Evolutionary conservation across 2,113 vertebrate genomes (phyloP).

Genomic region (Carollia perspicillata): DNA sequence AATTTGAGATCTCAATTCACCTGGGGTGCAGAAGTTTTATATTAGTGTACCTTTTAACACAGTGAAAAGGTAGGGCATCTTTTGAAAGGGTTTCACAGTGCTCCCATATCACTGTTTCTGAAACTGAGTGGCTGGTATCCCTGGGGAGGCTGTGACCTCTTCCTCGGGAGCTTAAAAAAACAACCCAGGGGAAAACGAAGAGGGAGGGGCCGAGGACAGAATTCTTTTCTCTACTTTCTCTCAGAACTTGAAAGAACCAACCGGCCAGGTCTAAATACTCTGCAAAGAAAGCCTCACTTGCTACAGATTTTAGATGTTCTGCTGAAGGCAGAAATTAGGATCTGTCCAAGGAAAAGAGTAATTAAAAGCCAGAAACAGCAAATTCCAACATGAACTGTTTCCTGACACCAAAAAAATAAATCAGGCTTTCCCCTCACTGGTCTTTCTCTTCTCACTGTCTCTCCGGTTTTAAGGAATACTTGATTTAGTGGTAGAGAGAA

Average conservation of each 20-base stretch:
- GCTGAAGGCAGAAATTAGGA: slow-evolving; percentile 55
- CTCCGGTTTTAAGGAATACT: slow-evolving; percentile 3
- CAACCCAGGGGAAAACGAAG: neutral
- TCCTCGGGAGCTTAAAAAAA: neutral
- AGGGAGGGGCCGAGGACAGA: slow-evolving; percentile 4
- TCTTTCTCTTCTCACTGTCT: neutral
- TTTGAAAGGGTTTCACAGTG: neutral
- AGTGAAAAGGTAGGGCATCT: neutral
- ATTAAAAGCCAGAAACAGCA: slow-evolving; percentile 49
- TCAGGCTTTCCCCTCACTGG: neutral
- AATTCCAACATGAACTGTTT: slow-evolving; percentile 17
- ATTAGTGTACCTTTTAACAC: neutral
- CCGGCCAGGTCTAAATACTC: slow-evolving; percentile 52
- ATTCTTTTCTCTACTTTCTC: slow-evolving; percentile 34
- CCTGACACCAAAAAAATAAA: neutral
- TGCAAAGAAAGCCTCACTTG: slow-evolving; percentile 43
- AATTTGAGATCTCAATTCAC: slow-evolving; percentile 38
- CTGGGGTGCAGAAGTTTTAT: slow-evolving; percentile 17
- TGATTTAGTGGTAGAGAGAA: neutral
- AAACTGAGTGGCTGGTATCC: slow-evolving; percentile 9
- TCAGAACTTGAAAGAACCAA: slow-evolving; percentile 50
- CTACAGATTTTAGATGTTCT: slow-evolving; percentile 12
- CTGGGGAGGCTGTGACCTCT: neutral
- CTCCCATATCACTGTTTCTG: neutral
- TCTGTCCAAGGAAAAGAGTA: neutral